Evolutionary conservation across 2,888 invertebrate species (phyloP).

Genomic region (Xanthorhoe designata): DNA sequence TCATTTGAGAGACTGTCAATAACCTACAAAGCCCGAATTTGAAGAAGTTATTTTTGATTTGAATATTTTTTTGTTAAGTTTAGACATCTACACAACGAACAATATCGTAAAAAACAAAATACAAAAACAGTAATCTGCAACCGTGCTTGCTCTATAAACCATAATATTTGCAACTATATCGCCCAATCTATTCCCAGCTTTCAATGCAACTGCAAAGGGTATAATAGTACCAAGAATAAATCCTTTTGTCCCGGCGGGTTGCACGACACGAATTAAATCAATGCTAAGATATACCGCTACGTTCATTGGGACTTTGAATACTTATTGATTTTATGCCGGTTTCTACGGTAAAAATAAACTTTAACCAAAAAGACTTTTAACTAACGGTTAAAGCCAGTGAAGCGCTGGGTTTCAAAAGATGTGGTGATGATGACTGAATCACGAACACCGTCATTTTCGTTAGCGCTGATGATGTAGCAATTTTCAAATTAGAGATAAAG

Average conservation of each 20-base stretch:
- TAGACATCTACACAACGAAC: not conserved
- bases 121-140: constrained; percentile 14
- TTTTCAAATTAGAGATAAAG: too few species aligned
- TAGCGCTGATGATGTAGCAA: too few species aligned
- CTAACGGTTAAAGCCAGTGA: constrained; percentile 38
- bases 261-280: constrained; percentile 24
- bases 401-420: not conserved
- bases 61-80: too few species aligned
- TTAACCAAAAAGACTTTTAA: constrained; percentile 31
- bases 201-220: constrained; percentile 28
- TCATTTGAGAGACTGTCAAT: too few species aligned
- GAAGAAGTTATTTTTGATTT: not conserved
- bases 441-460: not conserved
- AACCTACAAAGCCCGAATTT: too few species aligned
- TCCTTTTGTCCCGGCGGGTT: constrained; percentile 21
- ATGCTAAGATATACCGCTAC: constrained; percentile 7
- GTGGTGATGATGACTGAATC: not conserved
- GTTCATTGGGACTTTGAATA: constrained; percentile 10
- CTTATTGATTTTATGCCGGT: not conserved
- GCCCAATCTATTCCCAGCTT: constrained; percentile 27
- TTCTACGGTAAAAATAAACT: constrained; percentile 21
- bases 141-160: constrained; percentile 13
- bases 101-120: not conserved
- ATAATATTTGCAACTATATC: constrained; percentile 12
- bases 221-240: constrained; percentile 30